Percentiles rank a stretch among this genome's conserved stretches.
Conservation (phyloP, 2,888 invertebrate genomes). For the Calameuta pallipes region DNA sequence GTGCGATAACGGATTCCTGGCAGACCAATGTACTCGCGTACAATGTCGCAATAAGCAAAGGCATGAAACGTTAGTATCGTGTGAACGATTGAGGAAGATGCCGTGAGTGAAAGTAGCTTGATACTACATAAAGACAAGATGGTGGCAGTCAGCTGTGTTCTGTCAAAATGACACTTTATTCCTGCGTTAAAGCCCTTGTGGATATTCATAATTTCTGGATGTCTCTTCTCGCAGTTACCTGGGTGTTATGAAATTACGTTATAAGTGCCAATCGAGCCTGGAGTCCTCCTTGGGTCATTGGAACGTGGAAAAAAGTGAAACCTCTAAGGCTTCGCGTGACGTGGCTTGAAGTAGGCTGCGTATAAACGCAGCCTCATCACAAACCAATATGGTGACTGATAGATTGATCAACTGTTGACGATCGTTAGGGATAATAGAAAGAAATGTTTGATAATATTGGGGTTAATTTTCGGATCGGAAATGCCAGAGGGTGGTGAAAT, state of each 20-base stretch:
- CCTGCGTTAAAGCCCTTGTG: neutral
- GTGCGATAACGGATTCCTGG: neutral
- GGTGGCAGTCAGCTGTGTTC: slow-evolving; percentile 48
- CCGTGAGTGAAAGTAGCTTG: neutral
- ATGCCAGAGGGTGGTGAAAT: slow-evolving; percentile 42
- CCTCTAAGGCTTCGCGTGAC: neutral
- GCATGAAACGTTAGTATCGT: neutral
- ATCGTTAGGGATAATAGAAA: slow-evolving; percentile 38
- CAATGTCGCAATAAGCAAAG: neutral
- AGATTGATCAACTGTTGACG: slow-evolving; percentile 58
- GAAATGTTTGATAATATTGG: slow-evolving; percentile 51
- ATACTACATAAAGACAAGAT: slow-evolving; percentile 24
- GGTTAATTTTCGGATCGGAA: slow-evolving; percentile 34
- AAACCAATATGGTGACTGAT: slow-evolving; percentile 63
- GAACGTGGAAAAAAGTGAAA: neutral
- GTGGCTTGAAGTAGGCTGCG: slow-evolving; percentile 42
- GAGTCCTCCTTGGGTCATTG: neutral
- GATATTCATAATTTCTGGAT: neutral
- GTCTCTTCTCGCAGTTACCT: neutral
- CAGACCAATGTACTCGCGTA: neutral
- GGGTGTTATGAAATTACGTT: neutral
- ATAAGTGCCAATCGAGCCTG: neutral
- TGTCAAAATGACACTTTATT: slow-evolving; percentile 39
- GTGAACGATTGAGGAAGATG: neutral
- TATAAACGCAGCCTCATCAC: slow-evolving; percentile 36